phyloP scores from a whole-genome alignment of 53 echinoderm and acorn worm species.

The Paelopatides confundens region DNA sequence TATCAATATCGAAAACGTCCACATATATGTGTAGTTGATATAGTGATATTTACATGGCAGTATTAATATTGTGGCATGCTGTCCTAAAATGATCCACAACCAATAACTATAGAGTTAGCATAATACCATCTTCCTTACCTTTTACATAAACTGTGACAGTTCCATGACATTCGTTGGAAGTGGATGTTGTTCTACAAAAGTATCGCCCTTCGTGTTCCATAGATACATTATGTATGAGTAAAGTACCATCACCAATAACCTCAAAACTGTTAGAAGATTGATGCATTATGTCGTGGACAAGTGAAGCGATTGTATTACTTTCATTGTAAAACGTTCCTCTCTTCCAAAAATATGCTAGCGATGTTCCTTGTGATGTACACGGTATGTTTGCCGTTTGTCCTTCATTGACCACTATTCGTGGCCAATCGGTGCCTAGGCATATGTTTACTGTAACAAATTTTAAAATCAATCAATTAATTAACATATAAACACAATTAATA shows the following conservation, averaged over 20 bases:
- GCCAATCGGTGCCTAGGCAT: background rate
- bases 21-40: too few relatives aligned
- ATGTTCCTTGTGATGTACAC: background rate
- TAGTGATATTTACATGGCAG: too few relatives aligned
- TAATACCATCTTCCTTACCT: background rate
- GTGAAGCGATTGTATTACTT: background rate
- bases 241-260: background rate
- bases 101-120: too few relatives aligned
- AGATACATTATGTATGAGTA: background rate
- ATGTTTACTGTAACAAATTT: background rate
- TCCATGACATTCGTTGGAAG: background rate
- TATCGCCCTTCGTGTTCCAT: background rate
- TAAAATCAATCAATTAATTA: too few relatives aligned
- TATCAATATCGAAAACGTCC: too few relatives aligned
- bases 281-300: background rate
- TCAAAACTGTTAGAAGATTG: background rate
- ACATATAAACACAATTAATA: too few relatives aligned
- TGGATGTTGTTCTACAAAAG: background rate
- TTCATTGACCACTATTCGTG: background rate
- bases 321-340: background rate
- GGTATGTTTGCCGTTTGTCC: background rate
- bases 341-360: background rate
- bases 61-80: too few relatives aligned
- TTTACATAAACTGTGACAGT: background rate
- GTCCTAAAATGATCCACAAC: too few relatives aligned